Percentiles rank a stretch among this genome's conserved stretches.
phyloP scores from a whole-genome alignment of 2,113 vertebrate genomes.

The Myocastor coypus region DNA sequence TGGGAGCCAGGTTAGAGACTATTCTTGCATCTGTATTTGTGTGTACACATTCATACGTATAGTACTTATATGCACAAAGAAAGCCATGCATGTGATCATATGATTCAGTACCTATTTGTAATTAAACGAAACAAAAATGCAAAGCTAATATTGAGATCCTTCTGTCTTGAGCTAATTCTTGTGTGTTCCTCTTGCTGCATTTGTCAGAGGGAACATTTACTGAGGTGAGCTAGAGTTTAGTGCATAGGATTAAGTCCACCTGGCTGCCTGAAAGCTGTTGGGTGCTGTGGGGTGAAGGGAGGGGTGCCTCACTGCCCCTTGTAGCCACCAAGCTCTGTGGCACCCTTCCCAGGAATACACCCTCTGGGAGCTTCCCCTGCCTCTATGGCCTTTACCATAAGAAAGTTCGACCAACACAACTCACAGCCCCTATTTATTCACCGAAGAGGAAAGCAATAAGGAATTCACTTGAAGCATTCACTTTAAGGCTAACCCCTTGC shows the following conservation, averaged over 20 bases:
- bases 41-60: background rate
- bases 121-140: background rate
- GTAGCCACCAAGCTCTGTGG: background rate
- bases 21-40: background rate
- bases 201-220: background rate
- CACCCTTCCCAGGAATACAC: background rate
- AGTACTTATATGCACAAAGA: background rate
- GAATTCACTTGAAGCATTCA: background rate
- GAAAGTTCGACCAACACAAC: background rate
- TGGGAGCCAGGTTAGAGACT: slow-evolving; percentile 10
- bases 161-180: background rate
- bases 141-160: background rate
- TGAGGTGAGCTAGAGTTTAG: background rate
- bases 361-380: background rate
- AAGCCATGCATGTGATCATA: background rate
- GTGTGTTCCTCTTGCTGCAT: background rate
- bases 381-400: background rate
- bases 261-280: background rate
- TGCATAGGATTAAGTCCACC: background rate
- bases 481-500: background rate
- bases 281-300: background rate
- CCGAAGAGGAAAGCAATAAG: background rate
- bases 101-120: background rate
- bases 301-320: rapidly evolving
- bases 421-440: background rate